Evolutionary conservation across 2,888 invertebrate species (phyloP), one percentile per base, ranked within the genome.

Genomic region (Eueremaeus valkanovi): DNA sequence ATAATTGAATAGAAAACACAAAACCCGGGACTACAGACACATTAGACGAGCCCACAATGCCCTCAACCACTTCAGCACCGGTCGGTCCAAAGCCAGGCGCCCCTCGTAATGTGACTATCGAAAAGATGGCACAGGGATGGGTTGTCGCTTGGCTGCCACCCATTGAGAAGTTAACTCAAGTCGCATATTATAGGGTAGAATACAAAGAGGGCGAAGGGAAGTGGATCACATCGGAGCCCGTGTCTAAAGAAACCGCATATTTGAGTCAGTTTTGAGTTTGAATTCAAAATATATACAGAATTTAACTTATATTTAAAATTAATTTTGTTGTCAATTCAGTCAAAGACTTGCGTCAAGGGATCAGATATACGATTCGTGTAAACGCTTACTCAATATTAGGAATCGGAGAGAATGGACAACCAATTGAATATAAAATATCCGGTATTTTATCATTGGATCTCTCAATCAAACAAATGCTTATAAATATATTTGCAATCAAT

Each of bases 21-120:
- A 63, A 58, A 33, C 21, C 42, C 11, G 42, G 29, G 13, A 58
- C 72, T n/a, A 42, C 61, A 61, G 63, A 72, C 27, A 70, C 66
- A 24, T 58, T 70, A 36, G 55, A 49, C 40, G 42, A 33, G 27
- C 68, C 74, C 18, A 74, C 74, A 3, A 21, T 33, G 5, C 75
- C 51, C 24, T 63, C 76, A n/a, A 33, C 58, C n/a, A 27, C 75
- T 9, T 21, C 55, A 49, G 21, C 61, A n/a, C 79, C 79, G 81
- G 36, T 83, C 94, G 95, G 95, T 85, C 94, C 95, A 76, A 91
- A 91, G 85, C 95, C 96, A 73, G 91, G 92, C 81, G 90, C 92
- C 72, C 95, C 96, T 40, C 88, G 92, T 80, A 95, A 96, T 85
- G 87, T 96, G 80, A 92, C 93, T 73, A 92, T 95, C 78, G 90